Evolutionary conservation across 1,140 invertebrate genomes (phyloP).

Genomic region (Diachasma alloeum): DNA sequence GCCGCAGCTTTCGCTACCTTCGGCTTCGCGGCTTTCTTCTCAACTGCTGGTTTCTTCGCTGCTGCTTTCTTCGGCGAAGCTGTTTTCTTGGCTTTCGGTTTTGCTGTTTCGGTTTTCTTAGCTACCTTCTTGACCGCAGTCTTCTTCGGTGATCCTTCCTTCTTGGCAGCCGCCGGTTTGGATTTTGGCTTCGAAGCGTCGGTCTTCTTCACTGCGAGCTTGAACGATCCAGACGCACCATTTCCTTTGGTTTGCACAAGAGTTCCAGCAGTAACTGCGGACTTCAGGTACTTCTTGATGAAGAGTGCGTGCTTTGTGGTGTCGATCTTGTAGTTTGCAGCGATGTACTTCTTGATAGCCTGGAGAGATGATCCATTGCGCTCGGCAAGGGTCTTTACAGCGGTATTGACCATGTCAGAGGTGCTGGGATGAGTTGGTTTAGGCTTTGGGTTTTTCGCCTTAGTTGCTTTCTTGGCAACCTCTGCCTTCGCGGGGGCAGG

Average conservation of each 20-base stretch:
- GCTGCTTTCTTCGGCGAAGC: neutral
- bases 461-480: neutral
- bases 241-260: conserved; percentile 67
- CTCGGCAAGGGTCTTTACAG: conserved; percentile 70
- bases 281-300: conserved; percentile 70
- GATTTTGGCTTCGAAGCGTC: conserved; percentile 2
- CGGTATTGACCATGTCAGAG: conserved; percentile 67
- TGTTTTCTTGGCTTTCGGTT: neutral
- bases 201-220: neutral
- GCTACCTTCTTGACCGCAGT: neutral
- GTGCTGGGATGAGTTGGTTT: conserved; percentile 64
- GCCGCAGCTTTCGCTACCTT: neutral
- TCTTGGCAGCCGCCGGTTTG: neutral
- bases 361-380: conserved; percentile 69
- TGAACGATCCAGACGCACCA: conserved; percentile 20
- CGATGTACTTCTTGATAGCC: conserved; percentile 73
- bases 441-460: conserved; percentile 41
- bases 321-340: conserved; percentile 68
- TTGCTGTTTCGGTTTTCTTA: neutral
- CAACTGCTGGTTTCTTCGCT: neutral
- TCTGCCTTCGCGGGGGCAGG: neutral
- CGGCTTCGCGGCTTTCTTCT: neutral
- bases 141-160: neutral
- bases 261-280: conserved; percentile 65
- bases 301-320: conserved; percentile 68